These are phyloP conservation scores for Hylaea fasciaria DNA, from an alignment of 2,888 invertebrate species.

Conservation along the genomic window DNA sequence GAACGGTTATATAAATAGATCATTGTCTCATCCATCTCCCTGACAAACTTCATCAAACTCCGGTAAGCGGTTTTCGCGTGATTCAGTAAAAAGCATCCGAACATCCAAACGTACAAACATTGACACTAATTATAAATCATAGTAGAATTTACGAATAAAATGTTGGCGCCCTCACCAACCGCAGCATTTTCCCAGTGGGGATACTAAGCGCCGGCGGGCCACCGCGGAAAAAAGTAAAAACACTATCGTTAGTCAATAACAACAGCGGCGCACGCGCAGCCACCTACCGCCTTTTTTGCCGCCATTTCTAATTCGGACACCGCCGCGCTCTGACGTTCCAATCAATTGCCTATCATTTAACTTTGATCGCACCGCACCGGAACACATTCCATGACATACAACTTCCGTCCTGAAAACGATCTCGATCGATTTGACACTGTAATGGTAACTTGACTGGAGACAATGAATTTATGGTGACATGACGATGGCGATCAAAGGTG, in stretches of 20 bases:
- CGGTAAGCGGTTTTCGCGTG: too few species aligned
- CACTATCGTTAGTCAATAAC: constrained; percentile 76
- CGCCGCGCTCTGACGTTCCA: constrained; percentile 62
- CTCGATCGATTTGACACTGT: constrained; percentile 24
- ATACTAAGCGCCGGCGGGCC: constrained; percentile 66
- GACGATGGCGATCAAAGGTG: constrained; percentile 47
- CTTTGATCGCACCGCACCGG: constrained; percentile 23
- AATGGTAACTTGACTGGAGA: constrained; percentile 37
- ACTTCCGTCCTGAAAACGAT: background rate
- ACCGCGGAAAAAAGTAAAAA: constrained; percentile 80
- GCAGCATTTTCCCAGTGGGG: constrained; percentile 78
- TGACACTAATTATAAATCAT: too few species aligned
- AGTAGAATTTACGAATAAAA: too few species aligned
- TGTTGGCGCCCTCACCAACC: constrained; percentile 61
- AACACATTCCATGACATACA: constrained; percentile 3
- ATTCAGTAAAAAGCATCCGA: too few species aligned
- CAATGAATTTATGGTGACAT: constrained; percentile 37
- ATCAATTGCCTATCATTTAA: constrained; percentile 35
- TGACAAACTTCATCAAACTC: too few species aligned
- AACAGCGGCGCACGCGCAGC: constrained; percentile 61
- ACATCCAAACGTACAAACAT: too few species aligned
- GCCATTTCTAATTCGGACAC: constrained; percentile 76
- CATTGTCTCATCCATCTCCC: too few species aligned
- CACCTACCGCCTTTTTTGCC: constrained; percentile 63
- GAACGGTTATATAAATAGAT: too few species aligned